Conservation (phyloP, 2,888 invertebrate species). For the Sepioteuthis lessoniana region DNA sequence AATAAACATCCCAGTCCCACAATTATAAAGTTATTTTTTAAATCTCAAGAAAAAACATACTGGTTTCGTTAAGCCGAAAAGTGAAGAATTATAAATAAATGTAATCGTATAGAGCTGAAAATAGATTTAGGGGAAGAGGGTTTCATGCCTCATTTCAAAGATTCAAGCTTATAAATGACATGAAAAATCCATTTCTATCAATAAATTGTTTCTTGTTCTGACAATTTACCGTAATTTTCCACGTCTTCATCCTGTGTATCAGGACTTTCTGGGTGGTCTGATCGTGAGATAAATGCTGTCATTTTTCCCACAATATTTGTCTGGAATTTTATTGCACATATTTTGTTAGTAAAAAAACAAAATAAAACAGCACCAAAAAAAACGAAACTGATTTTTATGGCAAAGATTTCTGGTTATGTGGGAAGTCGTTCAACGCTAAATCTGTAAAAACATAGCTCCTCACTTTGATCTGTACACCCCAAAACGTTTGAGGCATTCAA, state of each 20-base stretch:
- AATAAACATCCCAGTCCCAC: no score
- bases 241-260: not conserved
- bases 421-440: not conserved
- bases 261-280: not conserved
- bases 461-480: not conserved
- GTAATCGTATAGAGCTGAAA: not conserved
- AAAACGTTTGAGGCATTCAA: not conserved
- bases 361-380: no score
- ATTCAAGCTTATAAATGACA: not conserved
- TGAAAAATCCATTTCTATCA: not conserved
- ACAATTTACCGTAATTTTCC: not conserved
- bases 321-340: not conserved
- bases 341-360: not conserved
- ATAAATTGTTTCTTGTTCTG: not conserved
- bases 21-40: no score
- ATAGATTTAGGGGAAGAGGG: not conserved
- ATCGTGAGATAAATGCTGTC: not conserved
- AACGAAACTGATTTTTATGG: not conserved
- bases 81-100: not conserved
- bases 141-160: constrained; percentile 14
- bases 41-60: no score
- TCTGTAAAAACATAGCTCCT: not conserved
- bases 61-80: no score
- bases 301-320: not conserved
- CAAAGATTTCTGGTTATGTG: not conserved